Base-by-base conservation (phyloP, 1,140 invertebrate genomes). In the Aethina tumida region DNA sequence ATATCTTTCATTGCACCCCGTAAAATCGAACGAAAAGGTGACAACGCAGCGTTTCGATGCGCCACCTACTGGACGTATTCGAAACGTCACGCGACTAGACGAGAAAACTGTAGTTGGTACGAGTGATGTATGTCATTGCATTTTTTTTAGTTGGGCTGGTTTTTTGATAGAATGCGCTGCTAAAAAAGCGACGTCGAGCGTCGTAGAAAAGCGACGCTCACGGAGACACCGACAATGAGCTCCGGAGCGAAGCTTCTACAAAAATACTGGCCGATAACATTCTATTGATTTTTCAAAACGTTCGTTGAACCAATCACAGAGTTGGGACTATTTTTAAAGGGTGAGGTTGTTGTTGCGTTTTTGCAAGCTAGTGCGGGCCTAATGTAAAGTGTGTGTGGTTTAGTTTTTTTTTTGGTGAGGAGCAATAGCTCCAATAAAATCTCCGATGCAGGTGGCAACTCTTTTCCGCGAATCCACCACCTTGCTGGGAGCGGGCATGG, bases 381-480 rank as follows among this genome's bases (percentile, higher is more conserved):
- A 47, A 52, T 51, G 53, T 53, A 51, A 53, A 43, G 50, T 59
- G 50, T 43, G 52, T 50, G 49, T 30, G 39, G 45, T 41, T 47
- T 49, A 47, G 34, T 36, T 41, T 34, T 48, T 47, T 48, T 50
- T 49, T n/a, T n/a, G n/a, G n/a, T 45, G 35, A 47, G 49, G 50
- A 40, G 40, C 50, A 43, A 44, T 36, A 55, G 55, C 55, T 53
- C 55, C n/a, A n/a, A 55, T 35, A 44, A 39, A 43, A 46, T 41
- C 36, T 42, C 49, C 41, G 54, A 79, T 79, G 76, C 76, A 79
- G 67, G 75, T 79, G 56, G 76, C 76, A 52, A 78, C 74, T 60
- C 56, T 79, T 55, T 79, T 79, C 58, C 68, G 75, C 45, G 76
- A 79, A 64, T 74, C 74, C 54, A 71, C 75, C 53, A 75, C 73